Evolutionary conservation across 2,888 invertebrate genomes (phyloP), one percentile per base, ranked within the genome.

Genomic region (Erynnis tages): DNA sequence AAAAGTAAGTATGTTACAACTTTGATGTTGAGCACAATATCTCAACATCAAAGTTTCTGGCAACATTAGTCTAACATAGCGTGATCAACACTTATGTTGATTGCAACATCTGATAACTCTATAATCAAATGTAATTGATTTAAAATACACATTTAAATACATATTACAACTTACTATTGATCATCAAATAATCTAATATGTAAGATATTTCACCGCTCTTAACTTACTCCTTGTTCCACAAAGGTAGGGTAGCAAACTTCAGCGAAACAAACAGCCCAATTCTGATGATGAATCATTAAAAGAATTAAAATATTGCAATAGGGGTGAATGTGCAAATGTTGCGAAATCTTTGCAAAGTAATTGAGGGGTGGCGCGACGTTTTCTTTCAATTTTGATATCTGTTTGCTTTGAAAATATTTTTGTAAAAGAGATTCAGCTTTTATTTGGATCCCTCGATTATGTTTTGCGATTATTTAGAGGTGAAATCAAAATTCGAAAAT

Each of bases 201-300:
- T n/a, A n/a, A n/a, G n/a, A n/a, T n/a, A n/a, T n/a, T n/a, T n/a
- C n/a, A n/a, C n/a, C 27, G 53, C 57, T 54, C 13, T 7, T 6
- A n/a, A 21, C 46, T 62, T 49, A 0, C 58, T 4, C 49, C 56
- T 62, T 66, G 38, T 1, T 56, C 67, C 60, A 56, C 46, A 23
- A 7, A n/a, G 16, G 8, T 2, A 32, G 14, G 11, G 21, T 19
- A 59, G 61, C 61, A 70, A 76, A 69, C 72, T 79, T 73, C 61
- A 67, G 67, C 69, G 69, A 56, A 76, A 72, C 70, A 81, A 79
- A 79, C 78, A 81, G 17, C 34, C 41, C 41, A 49, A 49, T 77
- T 79, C 73, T 69, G 77, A 82, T 79, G 79, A 82, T 76, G 76
- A 82, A 76, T 80, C 79, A 76, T 81, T 81, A 76, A 74, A 80